Conservation (phyloP, 2,113 vertebrate species). For the Bostrychus sinensis region DNA sequence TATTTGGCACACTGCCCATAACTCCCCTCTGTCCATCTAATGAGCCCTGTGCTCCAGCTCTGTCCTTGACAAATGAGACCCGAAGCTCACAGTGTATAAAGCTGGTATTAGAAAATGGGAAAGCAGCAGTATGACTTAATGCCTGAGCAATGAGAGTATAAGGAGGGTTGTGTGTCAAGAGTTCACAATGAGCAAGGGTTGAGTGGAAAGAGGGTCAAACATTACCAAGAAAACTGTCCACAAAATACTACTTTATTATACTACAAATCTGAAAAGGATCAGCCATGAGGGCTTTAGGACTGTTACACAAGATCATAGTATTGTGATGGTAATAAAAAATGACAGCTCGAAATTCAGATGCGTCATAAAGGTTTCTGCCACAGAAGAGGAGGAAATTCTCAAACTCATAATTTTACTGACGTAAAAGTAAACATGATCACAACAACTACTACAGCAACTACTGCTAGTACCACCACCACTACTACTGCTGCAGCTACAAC, state of each 20-base stretch:
- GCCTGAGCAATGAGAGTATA: slow-evolving; percentile 56
- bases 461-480: too few species aligned
- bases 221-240: slow-evolving; percentile 10
- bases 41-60: slow-evolving; percentile 38
- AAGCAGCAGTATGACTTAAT: slow-evolving; percentile 56
- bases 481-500: too few species aligned
- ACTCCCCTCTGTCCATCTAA: slow-evolving; percentile 60
- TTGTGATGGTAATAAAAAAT: slow-evolving; percentile 36
- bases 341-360: background rate
- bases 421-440: too few species aligned
- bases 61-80: slow-evolving; percentile 64
- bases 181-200: slow-evolving; percentile 42
- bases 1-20: slow-evolving; percentile 61
- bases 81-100: slow-evolving; percentile 39
- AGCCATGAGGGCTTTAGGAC: slow-evolving; percentile 13
- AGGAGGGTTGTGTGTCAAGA: slow-evolving; percentile 24
- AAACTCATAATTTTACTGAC: too few species aligned
- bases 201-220: slow-evolving; percentile 26
- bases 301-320: slow-evolving; percentile 43
- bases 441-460: too few species aligned
- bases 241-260: slow-evolving; percentile 25
- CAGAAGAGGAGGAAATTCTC: too few species aligned
- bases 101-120: slow-evolving; percentile 41
- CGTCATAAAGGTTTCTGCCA: background rate
- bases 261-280: slow-evolving; percentile 24